Base-by-base conservation (phyloP, 2,797 vertebrate species). In the Coregonus ussuriensis region DNA sequence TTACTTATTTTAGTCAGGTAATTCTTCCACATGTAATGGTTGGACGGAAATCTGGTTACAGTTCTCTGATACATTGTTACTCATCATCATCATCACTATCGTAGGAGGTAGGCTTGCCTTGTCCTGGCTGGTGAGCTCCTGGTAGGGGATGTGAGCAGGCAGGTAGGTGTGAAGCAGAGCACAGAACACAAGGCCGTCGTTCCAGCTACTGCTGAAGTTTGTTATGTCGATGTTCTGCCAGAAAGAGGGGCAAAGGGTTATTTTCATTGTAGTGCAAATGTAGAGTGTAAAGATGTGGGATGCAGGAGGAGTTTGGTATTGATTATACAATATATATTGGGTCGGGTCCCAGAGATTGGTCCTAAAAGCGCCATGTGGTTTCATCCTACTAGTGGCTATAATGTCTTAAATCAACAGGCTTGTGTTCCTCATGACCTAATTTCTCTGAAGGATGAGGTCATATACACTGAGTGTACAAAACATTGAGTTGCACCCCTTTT, bases 141-240 rank as follows among this genome's bases (percentile, higher is more conserved):
- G 96, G 85, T 98, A 99, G 0, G 98, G 97, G 86, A 99, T 99
- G 84, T 98, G 96, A 15, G 97, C 97, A 0, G 98, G 98, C 71
- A 99, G 95, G 79, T 99, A 99, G 0, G 98, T 98, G 83, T 99
- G 98, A 37, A 99, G 96, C 68, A 99, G 91, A 0, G 98, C 97
- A 6, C 98, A 99, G 92, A 99, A 99, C 51, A 97, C 98, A 82
- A 99, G 89, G 25, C 97, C 98, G 0, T 99, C 98, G 0, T 98
- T 98, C 98, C 98, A 99, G 89, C 98, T 99, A 92, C 98, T 99
- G 94, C 97, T 99, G 93, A 99, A 99, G 93, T 99, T 99, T n/a
- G 97, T 99, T 83, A 99, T 98, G 80, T 99, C 97, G 0, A 99
- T 99, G 87, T 99, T 99, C 97, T 99, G 85, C 31, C 51, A 77